Evolutionary conservation across 2,888 invertebrate species (phyloP), one percentile per base, ranked within the genome.

Genomic region (Ichneumon xanthorius): DNA sequence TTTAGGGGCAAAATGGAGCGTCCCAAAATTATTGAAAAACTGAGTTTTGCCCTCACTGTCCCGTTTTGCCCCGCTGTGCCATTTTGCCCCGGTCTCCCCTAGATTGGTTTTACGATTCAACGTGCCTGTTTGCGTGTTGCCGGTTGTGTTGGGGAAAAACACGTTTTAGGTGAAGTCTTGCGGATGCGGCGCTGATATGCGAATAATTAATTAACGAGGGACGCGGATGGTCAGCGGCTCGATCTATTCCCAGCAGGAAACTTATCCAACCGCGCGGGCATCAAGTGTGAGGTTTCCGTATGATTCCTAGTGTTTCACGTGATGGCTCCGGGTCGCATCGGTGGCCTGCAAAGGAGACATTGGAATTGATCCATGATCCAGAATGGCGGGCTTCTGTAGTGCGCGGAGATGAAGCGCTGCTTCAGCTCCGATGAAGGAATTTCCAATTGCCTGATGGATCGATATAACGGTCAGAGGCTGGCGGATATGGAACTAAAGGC

Each of bases 381-480:
- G 19, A 63, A 65, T 73, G 45, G n/a, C 37, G 65, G 53, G 53
- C 53, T 63, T 70, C n/a, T 19, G 37, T 22, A 55, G 58, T 37
- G 67, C 22, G n/a, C 55, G 37, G 71, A 48, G 65, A 80, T 71
- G 71, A 77, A 53, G 14, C 63, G 48, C 19, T 19, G 40, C 63
- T 45, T 48, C 45, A 48, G 30, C 50, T 77, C 53, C 70, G 70
- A 73, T 78, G 63, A 63, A 85, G 73, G 81, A 81, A 85, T 86
- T 82, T 82, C 19, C 55, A 77, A 73, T 80, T 80, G 61, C 68
- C 48, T 68, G 61, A 33, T 37, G 70, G 68, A 82, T 86, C 80
- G 72, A 82, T 82, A 82, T 68, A 68, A 55, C 72, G 72, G 37
- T 58, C 53, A 19, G 26, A 26, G 22, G 11, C 30, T 2, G 33